Evolutionary conservation across 2,113 vertebrate genomes (phyloP), one percentile per base, ranked within the genome.

Genomic region (Seriola rivoliana): DNA sequence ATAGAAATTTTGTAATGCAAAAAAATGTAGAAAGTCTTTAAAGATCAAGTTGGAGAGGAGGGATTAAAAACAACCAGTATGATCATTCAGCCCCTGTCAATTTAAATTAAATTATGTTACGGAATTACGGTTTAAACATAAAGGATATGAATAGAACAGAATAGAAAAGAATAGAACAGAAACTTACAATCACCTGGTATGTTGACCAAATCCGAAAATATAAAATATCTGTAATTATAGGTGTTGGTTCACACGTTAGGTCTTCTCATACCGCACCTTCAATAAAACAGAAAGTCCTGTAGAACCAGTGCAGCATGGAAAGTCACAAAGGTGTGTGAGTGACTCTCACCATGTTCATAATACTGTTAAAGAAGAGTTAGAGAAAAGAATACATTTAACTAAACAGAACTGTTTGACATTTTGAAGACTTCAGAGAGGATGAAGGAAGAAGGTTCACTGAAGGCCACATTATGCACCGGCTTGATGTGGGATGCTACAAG

Each of bases 401-500:
- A 57, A 75, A 81, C 10, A 11, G n/a, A 50, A 29, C 16, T 3
- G 14, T 78, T 36, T 40, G 32, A 81, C 54, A 78, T 71, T 82
- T 70, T 16, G 17, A 60, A 14, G 1, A 21, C 10, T 29, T 58
- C 4, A 67, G 2, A 34, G 16, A 54, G 11, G 25, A 55, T 38
- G 17, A 50, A 17, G 19, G 21, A 8, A n/a, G 4, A 69, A 54
- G 46, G 12, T 21, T 78, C 4, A 60, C 58, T 34, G 4, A n/a
- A 80, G 80, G 73, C n/a, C 58, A 78, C 60, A 1, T 14, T 12
- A 16, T 80, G 16, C 48, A 9, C 5, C n/a, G 2, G 11, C 21
- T 12, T n/a, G 0, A 25, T 54, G 85, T 86, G 55, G 71, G 70
- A 72, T 48, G 76, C 55, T 25, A 4, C 36, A 58, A 81, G 81